phyloP scores from a whole-genome alignment of 2,797 vertebrate genomes.

The Crenuchus spilurus region DNA sequence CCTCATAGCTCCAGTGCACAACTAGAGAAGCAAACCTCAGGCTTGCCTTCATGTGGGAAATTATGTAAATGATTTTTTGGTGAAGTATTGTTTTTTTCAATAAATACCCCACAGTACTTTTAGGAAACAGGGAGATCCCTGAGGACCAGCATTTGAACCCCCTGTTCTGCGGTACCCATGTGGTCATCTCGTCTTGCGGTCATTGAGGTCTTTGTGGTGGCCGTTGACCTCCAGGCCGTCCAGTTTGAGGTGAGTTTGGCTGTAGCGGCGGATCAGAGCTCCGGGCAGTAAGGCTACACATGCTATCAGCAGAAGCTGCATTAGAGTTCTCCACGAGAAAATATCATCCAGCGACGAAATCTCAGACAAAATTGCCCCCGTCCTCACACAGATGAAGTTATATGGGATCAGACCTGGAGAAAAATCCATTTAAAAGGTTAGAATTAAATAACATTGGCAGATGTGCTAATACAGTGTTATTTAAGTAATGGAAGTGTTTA shows the following conservation, averaged over 20 bases:
- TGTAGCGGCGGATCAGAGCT: conserved; percentile 85
- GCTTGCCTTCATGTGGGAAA: neutral
- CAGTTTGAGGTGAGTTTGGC: conserved; percentile 78
- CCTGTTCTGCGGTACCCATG: too few species aligned
- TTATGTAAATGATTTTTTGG: neutral
- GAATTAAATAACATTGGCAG: too few species aligned
- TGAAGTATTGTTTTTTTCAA: neutral
- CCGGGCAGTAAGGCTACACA: conserved; percentile 88
- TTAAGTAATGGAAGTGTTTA: too few species aligned
- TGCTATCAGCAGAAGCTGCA: conserved; percentile 90
- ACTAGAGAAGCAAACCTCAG: neutral
- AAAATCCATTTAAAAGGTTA: too few species aligned
- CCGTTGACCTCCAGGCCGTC: conserved; percentile 66
- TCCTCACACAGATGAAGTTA: conserved; percentile 97
- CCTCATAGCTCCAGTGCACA: neutral
- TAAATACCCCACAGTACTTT: neutral
- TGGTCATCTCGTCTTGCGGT: conserved; percentile 79
- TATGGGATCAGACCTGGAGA: conserved; percentile 91
- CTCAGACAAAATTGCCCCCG: conserved; percentile 91
- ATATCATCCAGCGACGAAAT: conserved; percentile 91
- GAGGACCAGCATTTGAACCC: neutral
- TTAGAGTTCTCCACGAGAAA: conserved; percentile 90
- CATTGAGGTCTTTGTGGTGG: conserved; percentile 53
- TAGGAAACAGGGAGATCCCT: neutral
- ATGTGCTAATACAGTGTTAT: too few species aligned